Evolutionary conservation across 2,113 vertebrate genomes (phyloP), one percentile per base, ranked within the genome.

Genomic region (Aviceda subcristata): DNA sequence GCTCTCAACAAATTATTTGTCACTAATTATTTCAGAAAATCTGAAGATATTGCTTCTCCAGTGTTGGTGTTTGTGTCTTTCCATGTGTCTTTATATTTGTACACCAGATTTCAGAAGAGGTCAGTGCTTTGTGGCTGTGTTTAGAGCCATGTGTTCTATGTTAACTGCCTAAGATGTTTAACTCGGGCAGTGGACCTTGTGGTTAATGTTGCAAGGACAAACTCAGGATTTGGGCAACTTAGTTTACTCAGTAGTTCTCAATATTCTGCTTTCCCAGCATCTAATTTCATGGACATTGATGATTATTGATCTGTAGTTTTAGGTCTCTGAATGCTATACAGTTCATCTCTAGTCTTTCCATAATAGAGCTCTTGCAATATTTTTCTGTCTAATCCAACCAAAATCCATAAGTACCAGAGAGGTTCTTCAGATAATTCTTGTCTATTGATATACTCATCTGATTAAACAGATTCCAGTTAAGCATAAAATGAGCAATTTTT

Each of bases 101-200:
- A 39, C 24, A 15, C 12, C 4, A 26, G 17, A 41, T 53, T 51
- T 83, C 43, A 57, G 55, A 38, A 72, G 15, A 57, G 7, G 14
- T 60, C 36, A 72, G 46, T 63, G 55, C 6, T 74, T 55, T 55
- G 10, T 63, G 6, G 7, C 26, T 68, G 17, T 51, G 11, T 63
- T 86, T 46, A 45, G 38, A 74, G 34, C 5, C 23, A 59, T 30
- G 20, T 34, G 14, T 36, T 59, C 39, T 38, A 15, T 2, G 0
- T 55, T 50, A 53, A 12, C 15, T 23, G 12, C n/a, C 24, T 23
- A 11, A 10, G 8, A 36, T 50, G 5, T 39, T 62, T 39, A 6
- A 51, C 18, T 55, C 2, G 1, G n/a, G 18, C 5, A 73, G 26
- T 11, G 8, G 6, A 71, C 3, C 5, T 45, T 30, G 1, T 20